Conservation (phyloP, 2,797 vertebrate genomes). For the Coccyzus lansbergi region DNA sequence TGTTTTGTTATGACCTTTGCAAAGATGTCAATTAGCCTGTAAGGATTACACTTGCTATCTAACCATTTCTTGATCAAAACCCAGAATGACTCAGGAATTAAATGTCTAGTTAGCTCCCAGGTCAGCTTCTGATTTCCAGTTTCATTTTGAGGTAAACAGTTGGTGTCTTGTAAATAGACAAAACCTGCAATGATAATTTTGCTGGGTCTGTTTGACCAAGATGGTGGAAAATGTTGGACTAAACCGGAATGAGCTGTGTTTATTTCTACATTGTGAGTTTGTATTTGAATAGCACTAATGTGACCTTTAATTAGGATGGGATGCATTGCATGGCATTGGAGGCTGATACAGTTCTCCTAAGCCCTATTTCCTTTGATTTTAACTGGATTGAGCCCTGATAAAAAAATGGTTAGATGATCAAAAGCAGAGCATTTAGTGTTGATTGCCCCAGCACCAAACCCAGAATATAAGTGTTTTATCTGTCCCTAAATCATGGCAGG, state of each 20-base stretch:
- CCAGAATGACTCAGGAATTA: background rate
- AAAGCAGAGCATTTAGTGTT: background rate
- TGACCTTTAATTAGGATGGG: background rate
- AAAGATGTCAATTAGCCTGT: background rate
- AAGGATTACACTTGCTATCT: background rate
- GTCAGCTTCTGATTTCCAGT: background rate
- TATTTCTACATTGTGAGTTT: background rate
- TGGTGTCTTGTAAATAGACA: background rate
- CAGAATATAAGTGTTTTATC: background rate
- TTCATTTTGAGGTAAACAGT: background rate
- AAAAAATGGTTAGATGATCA: background rate
- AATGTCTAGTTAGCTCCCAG: background rate
- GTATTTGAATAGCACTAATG: background rate
- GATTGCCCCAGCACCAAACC: background rate
- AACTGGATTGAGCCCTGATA: background rate
- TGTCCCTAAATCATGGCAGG: conserved; percentile 3
- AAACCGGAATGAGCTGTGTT: background rate
- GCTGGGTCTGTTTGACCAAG: background rate
- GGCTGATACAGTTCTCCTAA: background rate
- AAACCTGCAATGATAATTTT: background rate
- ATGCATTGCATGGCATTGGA: background rate
- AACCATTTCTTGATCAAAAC: background rate
- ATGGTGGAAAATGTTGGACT: background rate
- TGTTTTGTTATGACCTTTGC: background rate
- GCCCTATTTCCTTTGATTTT: background rate